These are phyloP conservation scores for Pleuronectes platessa DNA, from an alignment of 2,113 vertebrate genomes.

Conservation along the genomic window DNA sequence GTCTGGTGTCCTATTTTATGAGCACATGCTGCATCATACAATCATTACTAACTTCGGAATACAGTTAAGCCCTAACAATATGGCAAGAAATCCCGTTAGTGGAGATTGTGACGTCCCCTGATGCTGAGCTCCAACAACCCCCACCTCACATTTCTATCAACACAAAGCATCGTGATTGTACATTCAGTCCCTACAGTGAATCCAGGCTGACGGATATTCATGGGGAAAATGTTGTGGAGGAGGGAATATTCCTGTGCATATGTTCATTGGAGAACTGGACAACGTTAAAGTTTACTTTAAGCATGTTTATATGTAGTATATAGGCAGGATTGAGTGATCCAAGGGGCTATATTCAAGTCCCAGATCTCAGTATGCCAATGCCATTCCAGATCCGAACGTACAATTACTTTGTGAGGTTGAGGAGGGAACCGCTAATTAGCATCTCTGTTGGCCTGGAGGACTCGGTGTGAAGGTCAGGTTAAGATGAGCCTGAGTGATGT, in stretches of 20 bases:
- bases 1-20: conserved; percentile 63
- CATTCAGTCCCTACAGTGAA: background rate
- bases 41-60: conserved; percentile 49
- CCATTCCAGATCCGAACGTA: conserved; percentile 39
- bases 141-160: conserved; percentile 12
- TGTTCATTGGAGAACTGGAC: conserved; percentile 10
- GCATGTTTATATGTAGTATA: conserved; percentile 44
- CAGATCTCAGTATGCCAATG: conserved; percentile 34
- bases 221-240: background rate
- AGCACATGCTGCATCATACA: conserved; percentile 65
- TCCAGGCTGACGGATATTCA: conserved; percentile 20
- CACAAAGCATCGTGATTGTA: conserved; percentile 28
- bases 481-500: conserved; percentile 56
- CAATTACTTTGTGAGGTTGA: conserved; percentile 50
- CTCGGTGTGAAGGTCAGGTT: conserved; percentile 67
- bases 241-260: conserved; percentile 9
- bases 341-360: conserved; percentile 33
- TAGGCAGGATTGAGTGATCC: background rate
- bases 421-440: conserved; percentile 59
- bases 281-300: conserved; percentile 39
- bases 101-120: conserved; percentile 39
- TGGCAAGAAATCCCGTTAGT: conserved; percentile 62
- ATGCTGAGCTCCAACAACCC: conserved; percentile 11
- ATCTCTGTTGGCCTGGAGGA: conserved; percentile 51
- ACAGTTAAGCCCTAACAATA: conserved; percentile 63